Percentiles rank a stretch among this genome's conserved stretches.
Evolutionary conservation across 2,797 vertebrate genomes (phyloP).

Genomic region (Enteromius argenteus): DNA sequence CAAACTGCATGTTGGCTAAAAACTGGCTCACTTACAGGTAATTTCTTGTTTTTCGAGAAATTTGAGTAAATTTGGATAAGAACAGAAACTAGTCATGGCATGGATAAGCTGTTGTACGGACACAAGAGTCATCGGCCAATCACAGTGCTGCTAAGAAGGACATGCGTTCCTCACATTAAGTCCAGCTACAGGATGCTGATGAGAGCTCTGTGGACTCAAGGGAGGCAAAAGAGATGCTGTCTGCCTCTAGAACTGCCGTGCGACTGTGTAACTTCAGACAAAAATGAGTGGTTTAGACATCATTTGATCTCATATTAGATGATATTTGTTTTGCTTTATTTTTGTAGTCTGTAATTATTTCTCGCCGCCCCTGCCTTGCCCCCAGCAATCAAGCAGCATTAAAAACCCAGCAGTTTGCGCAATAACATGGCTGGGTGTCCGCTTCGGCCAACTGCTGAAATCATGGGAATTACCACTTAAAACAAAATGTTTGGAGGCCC

Average conservation of each 20-base stretch:
- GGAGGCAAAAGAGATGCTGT: neutral
- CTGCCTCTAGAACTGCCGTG: neutral
- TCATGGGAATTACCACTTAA: conserved; percentile 26
- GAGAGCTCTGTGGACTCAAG: neutral
- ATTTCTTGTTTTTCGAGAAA: neutral
- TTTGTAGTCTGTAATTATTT: neutral
- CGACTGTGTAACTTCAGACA: neutral
- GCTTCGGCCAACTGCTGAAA: conserved; percentile 17
- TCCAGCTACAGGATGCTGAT: neutral
- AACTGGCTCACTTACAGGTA: neutral
- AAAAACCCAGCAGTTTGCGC: conserved; percentile 14
- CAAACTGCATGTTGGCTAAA: neutral
- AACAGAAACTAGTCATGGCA: neutral
- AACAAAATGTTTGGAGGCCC: conserved; percentile 13
- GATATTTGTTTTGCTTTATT: conserved; percentile 14
- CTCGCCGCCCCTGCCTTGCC: neutral
- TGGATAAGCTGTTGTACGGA: neutral
- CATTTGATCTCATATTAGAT: conserved; percentile 7
- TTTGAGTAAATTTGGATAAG: neutral
- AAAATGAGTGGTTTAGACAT: conserved; percentile 8
- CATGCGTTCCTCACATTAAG: neutral
- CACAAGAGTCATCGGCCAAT: neutral
- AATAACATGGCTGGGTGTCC: conserved; percentile 16
- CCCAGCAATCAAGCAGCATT: conserved; percentile 10
- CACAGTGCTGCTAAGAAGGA: neutral